Base-by-base conservation (phyloP, 2,888 invertebrate species). In the Teinopalpus imperialis region DNA sequence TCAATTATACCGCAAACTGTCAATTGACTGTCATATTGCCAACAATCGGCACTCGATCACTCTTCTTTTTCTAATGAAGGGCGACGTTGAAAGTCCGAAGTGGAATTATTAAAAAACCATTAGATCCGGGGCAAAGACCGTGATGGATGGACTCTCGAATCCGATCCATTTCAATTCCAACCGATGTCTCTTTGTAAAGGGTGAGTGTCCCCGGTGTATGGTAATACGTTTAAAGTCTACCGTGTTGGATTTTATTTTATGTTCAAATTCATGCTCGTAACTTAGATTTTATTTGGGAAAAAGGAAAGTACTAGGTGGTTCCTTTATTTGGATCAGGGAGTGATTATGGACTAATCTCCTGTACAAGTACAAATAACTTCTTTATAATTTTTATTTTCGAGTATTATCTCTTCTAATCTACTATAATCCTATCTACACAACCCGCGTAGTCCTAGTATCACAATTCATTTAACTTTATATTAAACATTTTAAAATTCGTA, bases 41-140 rank as follows among this genome's bases (percentile, higher is more conserved):
- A 54, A 78, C 77, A 81, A 80, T 77, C 66, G 66, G 47, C 67
- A 66, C 80, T 80, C 74, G 69, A 81, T 79, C 76, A 70, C 69
- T 66, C 70, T 70, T 65, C 60, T 63, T 62, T 62, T 67, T 70
- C 71, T 81, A 78, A 81, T 81, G 74, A 77, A 63, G 69, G 69
- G 62, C 57, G 66, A 62, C 71, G 64, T 67, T 67, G 67, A 70
- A 65, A 66, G 69, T 69, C 67, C 70, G 59, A 70, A 74, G 70
- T 69, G 71, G 79, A 81, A 81, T 82, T 86, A 86, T 88, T 86
- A 87, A 87, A 87, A 88, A 87, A 86, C 73, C 85, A 86, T 87
- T 85, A 85, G 77, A 85, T 72, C 62, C 74, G 69, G 77, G 74
- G 66, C 79, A 81, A 77, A 66, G 57, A 64, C 57, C 65, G 69